Conservation (phyloP, 2,888 invertebrate species). For the Alentia gelatinosa region DNA sequence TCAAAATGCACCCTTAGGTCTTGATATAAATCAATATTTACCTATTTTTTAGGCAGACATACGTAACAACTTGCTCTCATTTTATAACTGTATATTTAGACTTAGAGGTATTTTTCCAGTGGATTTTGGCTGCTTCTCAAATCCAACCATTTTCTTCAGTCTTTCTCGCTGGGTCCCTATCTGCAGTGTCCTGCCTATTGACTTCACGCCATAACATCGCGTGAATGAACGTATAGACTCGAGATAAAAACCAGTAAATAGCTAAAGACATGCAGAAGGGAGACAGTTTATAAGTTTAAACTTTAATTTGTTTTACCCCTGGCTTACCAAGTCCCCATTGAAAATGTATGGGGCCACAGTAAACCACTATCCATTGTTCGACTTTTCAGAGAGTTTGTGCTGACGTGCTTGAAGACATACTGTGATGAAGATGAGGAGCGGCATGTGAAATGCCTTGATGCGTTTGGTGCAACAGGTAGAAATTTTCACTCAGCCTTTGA, state of each 20-base stretch:
- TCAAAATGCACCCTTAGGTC: too few species aligned
- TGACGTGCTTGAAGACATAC: constrained; percentile 12
- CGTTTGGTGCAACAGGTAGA: constrained; percentile 51
- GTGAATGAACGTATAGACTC: background rate
- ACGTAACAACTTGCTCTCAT: too few species aligned
- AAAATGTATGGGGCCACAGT: background rate
- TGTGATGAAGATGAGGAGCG: constrained; percentile 15
- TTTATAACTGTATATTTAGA: too few species aligned
- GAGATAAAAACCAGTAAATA: background rate
- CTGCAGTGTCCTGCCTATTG: too few species aligned
- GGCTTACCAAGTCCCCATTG: background rate
- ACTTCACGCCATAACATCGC: background rate
- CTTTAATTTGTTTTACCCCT: background rate
- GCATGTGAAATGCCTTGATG: constrained; percentile 45
- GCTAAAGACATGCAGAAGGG: background rate
- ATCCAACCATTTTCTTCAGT: too few species aligned
- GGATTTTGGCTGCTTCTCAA: too few species aligned
- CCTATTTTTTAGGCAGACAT: too few species aligned
- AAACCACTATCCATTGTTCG: background rate
- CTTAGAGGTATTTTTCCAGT: too few species aligned
- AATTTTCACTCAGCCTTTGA: background rate
- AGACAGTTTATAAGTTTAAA: background rate
- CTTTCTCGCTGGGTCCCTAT: too few species aligned
- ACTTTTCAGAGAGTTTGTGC: constrained; percentile 55
- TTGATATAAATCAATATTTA: too few species aligned